phyloP scores from a whole-genome alignment of 2,113 vertebrate species.

The Arothron firmamentum region DNA sequence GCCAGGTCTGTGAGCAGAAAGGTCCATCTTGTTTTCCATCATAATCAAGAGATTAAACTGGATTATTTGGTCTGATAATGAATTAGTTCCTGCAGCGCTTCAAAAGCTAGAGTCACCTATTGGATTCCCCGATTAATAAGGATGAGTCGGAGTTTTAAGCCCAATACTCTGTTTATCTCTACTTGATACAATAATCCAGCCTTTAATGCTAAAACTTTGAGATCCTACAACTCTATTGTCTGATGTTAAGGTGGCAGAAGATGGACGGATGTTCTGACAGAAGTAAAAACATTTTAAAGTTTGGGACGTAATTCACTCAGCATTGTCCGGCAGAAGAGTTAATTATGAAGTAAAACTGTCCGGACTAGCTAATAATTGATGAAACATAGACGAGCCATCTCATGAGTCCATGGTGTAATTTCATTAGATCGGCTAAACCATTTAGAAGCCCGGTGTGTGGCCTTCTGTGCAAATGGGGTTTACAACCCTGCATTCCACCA shows the following conservation, averaged over 20 bases:
- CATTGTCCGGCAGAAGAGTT: neutral
- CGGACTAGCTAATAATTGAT: constrained; percentile 15
- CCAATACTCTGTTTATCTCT: neutral
- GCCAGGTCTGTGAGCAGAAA: neutral
- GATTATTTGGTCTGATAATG: constrained; percentile 52
- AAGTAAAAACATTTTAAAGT: neutral
- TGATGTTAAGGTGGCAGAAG: neutral
- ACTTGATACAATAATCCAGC: constrained; percentile 4
- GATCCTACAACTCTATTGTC: neutral
- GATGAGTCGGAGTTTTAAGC: constrained; percentile 28
- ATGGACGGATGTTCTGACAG: neutral
- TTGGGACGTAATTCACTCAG: neutral
- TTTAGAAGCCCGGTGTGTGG: constrained; percentile 71
- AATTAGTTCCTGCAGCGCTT: constrained; percentile 13
- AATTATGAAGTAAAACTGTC: constrained; percentile 19
- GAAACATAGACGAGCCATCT: constrained; percentile 45
- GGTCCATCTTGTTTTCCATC: constrained; percentile 22
- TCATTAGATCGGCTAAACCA: constrained; percentile 62
- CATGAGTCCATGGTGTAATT: constrained; percentile 58
- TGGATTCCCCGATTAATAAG: constrained; percentile 6
- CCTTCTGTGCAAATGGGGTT: constrained; percentile 70
- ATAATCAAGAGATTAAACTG: constrained; percentile 34
- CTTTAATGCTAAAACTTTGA: neutral
- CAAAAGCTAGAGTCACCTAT: constrained; percentile 22
- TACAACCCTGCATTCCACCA: constrained; percentile 67